Evolutionary conservation across 2,888 invertebrate species (phyloP).

Genomic region (Heliconius erato): DNA sequence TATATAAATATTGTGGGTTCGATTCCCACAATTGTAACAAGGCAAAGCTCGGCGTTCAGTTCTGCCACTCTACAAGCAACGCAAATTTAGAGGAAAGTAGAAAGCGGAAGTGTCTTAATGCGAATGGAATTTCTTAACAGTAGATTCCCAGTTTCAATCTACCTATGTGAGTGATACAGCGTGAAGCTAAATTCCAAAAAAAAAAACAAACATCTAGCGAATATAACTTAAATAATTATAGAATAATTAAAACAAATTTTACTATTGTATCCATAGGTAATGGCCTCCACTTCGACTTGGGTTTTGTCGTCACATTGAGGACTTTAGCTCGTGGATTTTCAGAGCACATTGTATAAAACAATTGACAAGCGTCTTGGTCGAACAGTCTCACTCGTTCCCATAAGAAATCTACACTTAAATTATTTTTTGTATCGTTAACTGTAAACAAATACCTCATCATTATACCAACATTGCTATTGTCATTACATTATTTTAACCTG

Average conservation of each 20-base stretch:
- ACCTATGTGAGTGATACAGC: too few species aligned
- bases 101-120: too few species aligned
- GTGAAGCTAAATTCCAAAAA: too few species aligned
- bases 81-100: too few species aligned
- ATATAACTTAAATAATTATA: neutral
- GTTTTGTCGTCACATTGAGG: conserved; percentile 91
- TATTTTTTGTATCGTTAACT: conserved; percentile 92
- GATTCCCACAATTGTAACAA: too few species aligned
- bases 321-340: conserved; percentile 91
- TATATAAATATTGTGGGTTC: too few species aligned
- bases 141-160: too few species aligned
- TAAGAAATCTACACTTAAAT: conserved; percentile 92
- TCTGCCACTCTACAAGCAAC: too few species aligned
- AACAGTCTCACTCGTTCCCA: conserved; percentile 96
- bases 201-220: neutral
- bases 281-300: conserved; percentile 98
- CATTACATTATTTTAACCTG: neutral
- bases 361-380: conserved; percentile 92
- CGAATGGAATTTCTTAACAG: too few species aligned
- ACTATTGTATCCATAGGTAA: conserved; percentile 97
- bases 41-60: too few species aligned
- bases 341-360: conserved; percentile 92
- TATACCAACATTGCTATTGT: neutral
- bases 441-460: conserved; percentile 56
- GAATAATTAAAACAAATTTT: conserved; percentile 66